A percentile compares a stretch with the other conserved stretches of the same genome.
Conservation (phyloP, 2,797 vertebrate genomes). For the Odontamblyopus rebecca region DNA sequence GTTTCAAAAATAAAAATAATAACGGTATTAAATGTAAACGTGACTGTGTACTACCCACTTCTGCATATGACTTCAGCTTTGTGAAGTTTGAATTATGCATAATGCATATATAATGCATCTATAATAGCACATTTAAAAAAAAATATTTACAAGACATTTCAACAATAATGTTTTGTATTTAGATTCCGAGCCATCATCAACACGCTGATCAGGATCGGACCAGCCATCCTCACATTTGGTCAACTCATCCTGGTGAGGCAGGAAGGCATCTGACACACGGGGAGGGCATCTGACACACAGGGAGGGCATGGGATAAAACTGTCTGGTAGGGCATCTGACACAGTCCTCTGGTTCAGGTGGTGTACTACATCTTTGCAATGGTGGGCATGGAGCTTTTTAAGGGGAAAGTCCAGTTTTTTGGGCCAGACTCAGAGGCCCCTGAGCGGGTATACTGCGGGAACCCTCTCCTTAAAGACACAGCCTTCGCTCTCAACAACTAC, state of each 20-base stretch:
- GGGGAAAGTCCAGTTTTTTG: constrained; percentile 80
- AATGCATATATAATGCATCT: too few species aligned
- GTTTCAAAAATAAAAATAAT: too few species aligned
- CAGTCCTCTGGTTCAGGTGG: constrained; percentile 75
- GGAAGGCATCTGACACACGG: neutral
- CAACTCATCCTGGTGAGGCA: constrained; percentile 87
- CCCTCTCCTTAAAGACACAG: constrained; percentile 72
- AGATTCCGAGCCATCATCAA: constrained; percentile 90
- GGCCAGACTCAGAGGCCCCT: constrained; percentile 41
- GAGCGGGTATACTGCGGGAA: constrained; percentile 81
- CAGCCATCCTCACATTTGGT: constrained; percentile 88
- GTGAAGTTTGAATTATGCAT: too few species aligned
- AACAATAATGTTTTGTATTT: neutral
- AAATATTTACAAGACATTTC: too few species aligned
- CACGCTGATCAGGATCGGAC: constrained; percentile 89
- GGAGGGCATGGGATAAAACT: neutral
- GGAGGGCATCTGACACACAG: neutral
- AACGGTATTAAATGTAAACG: too few species aligned
- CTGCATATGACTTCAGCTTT: too few species aligned
- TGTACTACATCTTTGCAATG: constrained; percentile 91
- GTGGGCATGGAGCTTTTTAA: constrained; percentile 94
- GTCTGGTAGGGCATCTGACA: neutral
- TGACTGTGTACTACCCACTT: too few species aligned
- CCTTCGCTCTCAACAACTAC: constrained; percentile 83
- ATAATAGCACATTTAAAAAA: too few species aligned